Conservation (phyloP, 2,888 invertebrate genomes). For the Platynereis dumerilii region DNA sequence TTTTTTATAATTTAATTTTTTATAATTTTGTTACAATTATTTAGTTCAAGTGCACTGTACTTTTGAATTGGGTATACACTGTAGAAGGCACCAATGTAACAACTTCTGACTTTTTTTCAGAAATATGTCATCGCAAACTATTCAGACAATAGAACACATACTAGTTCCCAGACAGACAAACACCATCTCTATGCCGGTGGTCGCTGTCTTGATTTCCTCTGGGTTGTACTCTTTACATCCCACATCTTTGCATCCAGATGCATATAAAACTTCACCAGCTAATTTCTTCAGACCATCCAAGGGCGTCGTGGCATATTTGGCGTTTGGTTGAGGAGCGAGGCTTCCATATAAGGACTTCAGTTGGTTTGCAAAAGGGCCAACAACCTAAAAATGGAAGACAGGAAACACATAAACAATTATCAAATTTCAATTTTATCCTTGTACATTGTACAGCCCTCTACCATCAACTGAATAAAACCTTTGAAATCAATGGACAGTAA, state of each 20-base stretch:
- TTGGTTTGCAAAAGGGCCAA: constrained; percentile 3
- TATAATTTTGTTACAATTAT: too few relatives aligned
- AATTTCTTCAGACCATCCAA: background rate
- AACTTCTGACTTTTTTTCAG: too few relatives aligned
- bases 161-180: constrained; percentile 11
- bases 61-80: too few relatives aligned
- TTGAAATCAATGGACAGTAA: too few relatives aligned
- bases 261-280: background rate
- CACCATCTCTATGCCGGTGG: background rate
- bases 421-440: too few relatives aligned
- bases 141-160: background rate
- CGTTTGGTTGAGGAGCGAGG: background rate
- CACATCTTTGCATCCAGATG: background rate
- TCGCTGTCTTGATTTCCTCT: background rate
- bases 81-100: too few relatives aligned
- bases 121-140: too few relatives aligned
- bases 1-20: too few relatives aligned
- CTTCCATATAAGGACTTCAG: background rate
- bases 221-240: background rate
- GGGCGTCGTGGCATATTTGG: background rate
- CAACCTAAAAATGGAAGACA: background rate
- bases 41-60: too few relatives aligned
- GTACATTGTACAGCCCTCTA: too few relatives aligned
- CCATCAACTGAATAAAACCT: too few relatives aligned
- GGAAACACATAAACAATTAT: background rate